phyloP scores from a whole-genome alignment of 2,888 invertebrate genomes.

The Drosophila peninsularis region DNA sequence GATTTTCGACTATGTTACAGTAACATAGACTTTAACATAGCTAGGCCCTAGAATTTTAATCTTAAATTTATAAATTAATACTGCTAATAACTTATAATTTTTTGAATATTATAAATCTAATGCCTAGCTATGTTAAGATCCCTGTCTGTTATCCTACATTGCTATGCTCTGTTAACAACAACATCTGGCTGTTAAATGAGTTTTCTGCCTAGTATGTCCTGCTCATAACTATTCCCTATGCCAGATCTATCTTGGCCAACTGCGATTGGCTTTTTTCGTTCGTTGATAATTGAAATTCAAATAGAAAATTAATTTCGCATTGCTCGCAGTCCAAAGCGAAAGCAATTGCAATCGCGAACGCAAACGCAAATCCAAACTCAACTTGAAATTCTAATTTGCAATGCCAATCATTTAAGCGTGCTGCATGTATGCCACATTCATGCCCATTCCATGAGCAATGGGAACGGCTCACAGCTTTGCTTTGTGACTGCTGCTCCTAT shows the following conservation, averaged over 20 bases:
- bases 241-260: no score
- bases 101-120: no score
- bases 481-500: conserved; percentile 13
- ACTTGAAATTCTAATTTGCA: conserved; percentile 36
- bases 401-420: conserved; percentile 38
- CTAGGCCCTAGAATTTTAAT: no score
- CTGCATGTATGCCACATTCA: conserved; percentile 10
- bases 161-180: background rate
- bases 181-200: background rate
- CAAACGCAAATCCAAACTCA: background rate
- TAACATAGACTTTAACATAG: no score
- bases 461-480: background rate
- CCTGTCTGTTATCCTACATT: background rate
- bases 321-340: conserved; percentile 1
- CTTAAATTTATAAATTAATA: no score
- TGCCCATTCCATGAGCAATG: background rate
- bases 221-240: background rate
- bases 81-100: no score
- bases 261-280: background rate
- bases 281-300: conserved; percentile 5
- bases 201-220: background rate
- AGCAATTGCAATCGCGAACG: conserved; percentile 24
- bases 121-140: no score
- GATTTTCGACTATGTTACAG: no score
- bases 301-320: conserved; percentile 26